Evolutionary conservation across 2,113 vertebrate genomes (phyloP), one percentile per base, ranked within the genome.

Genomic region (Columbina picui): DNA sequence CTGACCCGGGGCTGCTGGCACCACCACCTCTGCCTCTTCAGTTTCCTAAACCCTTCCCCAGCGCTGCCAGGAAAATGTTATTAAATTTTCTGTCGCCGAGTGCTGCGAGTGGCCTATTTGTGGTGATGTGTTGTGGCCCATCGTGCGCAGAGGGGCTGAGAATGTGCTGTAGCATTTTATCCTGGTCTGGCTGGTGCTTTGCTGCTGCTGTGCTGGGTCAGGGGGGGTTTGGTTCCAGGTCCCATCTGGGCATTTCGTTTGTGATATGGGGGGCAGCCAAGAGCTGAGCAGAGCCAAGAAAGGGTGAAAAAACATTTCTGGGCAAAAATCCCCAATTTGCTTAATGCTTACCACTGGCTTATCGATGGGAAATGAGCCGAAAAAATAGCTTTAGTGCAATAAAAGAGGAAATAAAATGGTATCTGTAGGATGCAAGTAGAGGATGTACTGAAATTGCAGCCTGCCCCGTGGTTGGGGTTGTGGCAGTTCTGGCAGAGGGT

Each of bases 101-200:
- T 39, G 79, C 30, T 38, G 61, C 4, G 9, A 55, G 83, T 17
- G 65, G 20, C 17, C 34, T 29, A 2, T 39, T 59, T 82, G 41
- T 20, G 61, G 49, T 7, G 21, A 22, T 3, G 27, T 8, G 41
- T 23, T 74, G 34, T 6, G 1, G 32, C 10, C 60, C 6, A 5
- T 41, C 2, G 7, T 36, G 69, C 61, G 41, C 13, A 13, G 41
- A 53, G 29, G 30, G 49, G 55, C 20, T n/a, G 32, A 23, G 32
- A 1, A 71, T n/a, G 18, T 4, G 1, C 11, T 1, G 0, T 7
- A 43, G 61, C 4, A 0, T 22, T 65, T 59, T 64, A 45, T 52
- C 43, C 11, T 80, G 78, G 22, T 39, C 20, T 41, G 90, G 34
- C 29, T 56, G 87, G 23, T 52, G 61, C 10, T 60, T 77, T 64